Base-by-base conservation (phyloP, 2,113 vertebrate species). In the Corapipo altera region DNA sequence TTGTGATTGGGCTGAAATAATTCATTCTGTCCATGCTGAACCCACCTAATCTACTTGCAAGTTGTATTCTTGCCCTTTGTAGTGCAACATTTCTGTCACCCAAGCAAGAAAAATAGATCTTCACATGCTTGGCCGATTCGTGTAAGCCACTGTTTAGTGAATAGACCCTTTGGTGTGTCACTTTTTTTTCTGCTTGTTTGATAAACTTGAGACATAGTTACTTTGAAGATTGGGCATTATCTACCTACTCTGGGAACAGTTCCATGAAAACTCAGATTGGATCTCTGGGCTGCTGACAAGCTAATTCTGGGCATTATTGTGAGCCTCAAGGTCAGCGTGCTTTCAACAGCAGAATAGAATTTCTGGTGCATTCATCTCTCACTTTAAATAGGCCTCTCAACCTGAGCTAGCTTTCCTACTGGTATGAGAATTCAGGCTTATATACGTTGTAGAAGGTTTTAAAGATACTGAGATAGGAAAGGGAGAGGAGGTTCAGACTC, bases 141-240 rank as follows among this genome's bases (percentile, higher is more conserved):
- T 78, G 79, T 91, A 83, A 95, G 89, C 61, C 87, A 48, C 93
- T 85, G 43, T 78, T 93, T 30, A 81, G 95, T 96, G 95, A 97
- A 96, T 92, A 93, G 92, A 28, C 39, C 49, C 92, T 96, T 97
- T 97, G 95, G 93, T 94, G 85, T 96, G 89, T 93, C 77, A 11
- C 46, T 85, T 92, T 93, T 69, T 81, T 75, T 88, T 2, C 79
- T 92, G 23, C 88, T 95, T 93, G 67, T 91, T 97, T 97, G 95
- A 96, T 96, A 88, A 96, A 85, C 89, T 95, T 79, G 94, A 97
- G 96, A 93, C 95, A 91, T 93, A 90, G 95, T 95, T 97, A 92
- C 95, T 97, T 96, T 96, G 85, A 97, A 97, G 95, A 83, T 32
- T 54, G 61, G 51, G 54, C 79, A 93, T 93, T 95, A 92, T 96